These are phyloP conservation scores for Tuberolachnus salignus DNA, from an alignment of 2,888 invertebrate genomes.

Conservation along the genomic window DNA sequence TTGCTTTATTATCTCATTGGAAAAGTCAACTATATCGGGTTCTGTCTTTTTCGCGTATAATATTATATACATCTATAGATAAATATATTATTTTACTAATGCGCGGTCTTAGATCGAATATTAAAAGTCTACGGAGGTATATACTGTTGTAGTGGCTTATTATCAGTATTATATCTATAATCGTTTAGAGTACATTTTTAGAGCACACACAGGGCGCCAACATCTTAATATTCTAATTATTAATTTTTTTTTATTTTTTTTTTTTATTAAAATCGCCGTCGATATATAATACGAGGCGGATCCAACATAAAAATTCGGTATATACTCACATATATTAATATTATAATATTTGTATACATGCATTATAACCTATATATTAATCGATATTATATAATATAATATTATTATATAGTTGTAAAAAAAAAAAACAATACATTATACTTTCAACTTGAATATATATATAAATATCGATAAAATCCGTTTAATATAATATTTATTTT, in stretches of 20 bases:
- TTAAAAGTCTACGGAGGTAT: neutral
- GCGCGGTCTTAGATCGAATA: no score
- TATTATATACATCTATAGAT: no score
- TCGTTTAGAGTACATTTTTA: conserved; percentile 41
- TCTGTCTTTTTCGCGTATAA: no score
- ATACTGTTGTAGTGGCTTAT: conserved; percentile 45
- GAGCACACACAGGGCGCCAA: conserved; percentile 39
- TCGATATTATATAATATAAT: neutral
- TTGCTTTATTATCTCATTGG: no score
- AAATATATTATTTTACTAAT: no score
- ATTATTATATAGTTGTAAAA: conserved; percentile 9
- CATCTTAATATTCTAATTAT: neutral
- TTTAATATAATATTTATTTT: neutral
- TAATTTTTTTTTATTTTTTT: no score
- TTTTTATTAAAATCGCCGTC: conserved; percentile 4
- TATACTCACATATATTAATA: conserved; percentile 6
- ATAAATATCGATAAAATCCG: neutral
- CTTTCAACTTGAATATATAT: neutral
- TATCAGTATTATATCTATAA: conserved; percentile 13
- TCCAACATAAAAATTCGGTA: neutral
- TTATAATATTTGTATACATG: conserved; percentile 46
- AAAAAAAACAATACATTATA: neutral
- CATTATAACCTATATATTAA: conserved; percentile 26
- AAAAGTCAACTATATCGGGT: no score
- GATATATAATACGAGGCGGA: conserved; percentile 8